A percentile compares a stretch with the other conserved stretches of the same genome.
Evolutionary conservation across 2,113 vertebrate genomes (phyloP).

Genomic region (Antennarius striatus): DNA sequence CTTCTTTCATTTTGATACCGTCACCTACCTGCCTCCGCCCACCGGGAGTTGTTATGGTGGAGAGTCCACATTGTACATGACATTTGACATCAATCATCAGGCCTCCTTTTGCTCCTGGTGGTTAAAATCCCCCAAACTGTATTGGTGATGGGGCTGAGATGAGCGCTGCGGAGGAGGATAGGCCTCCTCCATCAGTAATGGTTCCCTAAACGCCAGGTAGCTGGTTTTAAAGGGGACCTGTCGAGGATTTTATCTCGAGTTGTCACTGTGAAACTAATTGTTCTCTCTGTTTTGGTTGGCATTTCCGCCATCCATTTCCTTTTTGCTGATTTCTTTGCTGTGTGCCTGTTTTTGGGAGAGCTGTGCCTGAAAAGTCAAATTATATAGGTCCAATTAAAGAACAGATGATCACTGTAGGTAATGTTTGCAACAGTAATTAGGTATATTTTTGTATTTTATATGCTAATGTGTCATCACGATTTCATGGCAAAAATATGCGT

Average conservation of each 20-base stretch:
- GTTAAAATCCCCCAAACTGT: conserved; percentile 12
- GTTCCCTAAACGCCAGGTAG: conserved; percentile 41
- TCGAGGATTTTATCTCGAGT: conserved; percentile 34
- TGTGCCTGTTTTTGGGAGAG: conserved; percentile 7
- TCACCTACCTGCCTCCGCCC: conserved; percentile 10
- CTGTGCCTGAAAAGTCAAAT: conserved; percentile 17
- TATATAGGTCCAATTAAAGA: conserved; percentile 6
- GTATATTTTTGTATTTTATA: conserved; percentile 12
- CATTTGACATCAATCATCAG: conserved; percentile 52
- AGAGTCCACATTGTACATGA: conserved; percentile 27
- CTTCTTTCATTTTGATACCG: conserved; percentile 7
- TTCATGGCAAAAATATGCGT: conserved; percentile 10
- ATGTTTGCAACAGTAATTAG: conserved; percentile 25
- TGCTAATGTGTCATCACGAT: conserved; percentile 5
- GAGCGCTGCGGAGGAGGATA: conserved; percentile 14
- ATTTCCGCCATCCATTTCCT: conserved; percentile 15
- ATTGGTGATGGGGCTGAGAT: conserved; percentile 30
- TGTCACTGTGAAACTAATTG: conserved; percentile 44
- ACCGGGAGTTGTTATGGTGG: conserved; percentile 38
- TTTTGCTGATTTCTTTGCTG: neutral
- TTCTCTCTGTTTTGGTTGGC: conserved; percentile 14
- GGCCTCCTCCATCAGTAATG: conserved; percentile 34
- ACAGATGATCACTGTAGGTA: neutral
- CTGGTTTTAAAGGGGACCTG: conserved; percentile 38
- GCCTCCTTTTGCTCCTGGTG: conserved; percentile 10